These are phyloP conservation scores for Leptopilina boulardi DNA, from an alignment of 1,140 invertebrate genomes.

Conservation along the genomic window DNA sequence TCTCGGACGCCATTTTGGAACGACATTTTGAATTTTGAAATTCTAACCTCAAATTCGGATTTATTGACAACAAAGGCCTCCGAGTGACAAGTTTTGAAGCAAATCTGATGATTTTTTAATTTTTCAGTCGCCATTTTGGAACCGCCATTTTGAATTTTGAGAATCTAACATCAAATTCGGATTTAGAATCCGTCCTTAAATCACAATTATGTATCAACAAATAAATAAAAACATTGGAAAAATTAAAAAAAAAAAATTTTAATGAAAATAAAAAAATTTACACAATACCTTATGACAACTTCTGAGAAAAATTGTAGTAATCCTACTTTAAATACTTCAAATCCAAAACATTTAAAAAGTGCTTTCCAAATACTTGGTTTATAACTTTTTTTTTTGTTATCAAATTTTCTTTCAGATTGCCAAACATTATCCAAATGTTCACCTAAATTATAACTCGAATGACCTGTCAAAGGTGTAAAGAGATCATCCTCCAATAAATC, in stretches of 20 bases:
- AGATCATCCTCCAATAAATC: conserved; percentile 79
- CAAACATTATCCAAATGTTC: conserved; percentile 77
- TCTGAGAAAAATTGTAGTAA: conserved; percentile 74
- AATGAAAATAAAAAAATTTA: not conserved
- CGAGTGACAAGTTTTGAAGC: too few species aligned
- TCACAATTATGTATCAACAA: too few species aligned
- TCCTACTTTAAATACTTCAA: conserved; percentile 70
- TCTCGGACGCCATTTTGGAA: too few species aligned
- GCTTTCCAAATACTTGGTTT: conserved; percentile 71
- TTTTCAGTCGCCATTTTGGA: too few species aligned
- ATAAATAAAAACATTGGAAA: too few species aligned
- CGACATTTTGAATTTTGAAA: too few species aligned
- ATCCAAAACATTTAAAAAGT: conserved; percentile 72
- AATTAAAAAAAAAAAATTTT: not conserved
- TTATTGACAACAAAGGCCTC: too few species aligned
- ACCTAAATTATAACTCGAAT: conserved; percentile 76
- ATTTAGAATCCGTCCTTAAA: too few species aligned
- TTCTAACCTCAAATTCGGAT: too few species aligned
- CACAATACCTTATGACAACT: conserved; percentile 72
- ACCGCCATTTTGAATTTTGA: too few species aligned
- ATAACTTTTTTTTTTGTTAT: conserved; percentile 19
- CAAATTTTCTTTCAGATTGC: conserved; percentile 67
- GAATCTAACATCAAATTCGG: too few species aligned
- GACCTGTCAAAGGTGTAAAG: conserved; percentile 78
- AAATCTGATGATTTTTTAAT: too few species aligned